Percentiles rank a stretch among this genome's conserved stretches.
These are phyloP conservation scores for Stratiomys singularior DNA, from an alignment of 2,888 invertebrate genomes.

Conservation along the genomic window DNA sequence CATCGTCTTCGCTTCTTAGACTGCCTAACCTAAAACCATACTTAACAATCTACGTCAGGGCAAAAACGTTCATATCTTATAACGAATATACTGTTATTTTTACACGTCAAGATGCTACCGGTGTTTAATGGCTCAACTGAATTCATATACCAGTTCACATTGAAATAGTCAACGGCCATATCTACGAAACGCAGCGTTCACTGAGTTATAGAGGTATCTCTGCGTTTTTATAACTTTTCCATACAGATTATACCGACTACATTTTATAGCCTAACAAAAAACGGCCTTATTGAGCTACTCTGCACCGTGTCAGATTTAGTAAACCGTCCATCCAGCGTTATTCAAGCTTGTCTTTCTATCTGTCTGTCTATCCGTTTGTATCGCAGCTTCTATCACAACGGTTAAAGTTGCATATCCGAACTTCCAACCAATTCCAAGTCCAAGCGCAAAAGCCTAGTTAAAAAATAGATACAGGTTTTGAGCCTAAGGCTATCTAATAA, in stretches of 20 bases:
- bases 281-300: not conserved
- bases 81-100: conserved; percentile 26
- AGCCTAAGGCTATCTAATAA: conserved; percentile 17
- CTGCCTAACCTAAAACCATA: too few species aligned
- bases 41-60: too few species aligned
- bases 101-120: conserved; percentile 39
- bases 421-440: not conserved
- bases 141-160: conserved; percentile 24
- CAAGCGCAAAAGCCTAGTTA: conserved; percentile 5
- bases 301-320: not conserved
- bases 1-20: too few species aligned
- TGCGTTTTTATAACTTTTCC: conserved; percentile 17
- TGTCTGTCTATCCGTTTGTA: too few species aligned
- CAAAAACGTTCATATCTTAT: not conserved
- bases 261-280: not conserved
- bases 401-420: too few species aligned
- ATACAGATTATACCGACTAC: not conserved
- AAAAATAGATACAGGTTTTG: not conserved
- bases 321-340: too few species aligned
- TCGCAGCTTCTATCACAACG: too few species aligned
- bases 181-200: too few species aligned
- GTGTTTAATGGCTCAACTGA: conserved; percentile 38
- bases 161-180: conserved; percentile 32
- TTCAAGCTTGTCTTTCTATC: too few species aligned
- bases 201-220: not conserved